Evolutionary conservation across 2,888 invertebrate species (phyloP).

Genomic region (Leptopilina myrica): DNA sequence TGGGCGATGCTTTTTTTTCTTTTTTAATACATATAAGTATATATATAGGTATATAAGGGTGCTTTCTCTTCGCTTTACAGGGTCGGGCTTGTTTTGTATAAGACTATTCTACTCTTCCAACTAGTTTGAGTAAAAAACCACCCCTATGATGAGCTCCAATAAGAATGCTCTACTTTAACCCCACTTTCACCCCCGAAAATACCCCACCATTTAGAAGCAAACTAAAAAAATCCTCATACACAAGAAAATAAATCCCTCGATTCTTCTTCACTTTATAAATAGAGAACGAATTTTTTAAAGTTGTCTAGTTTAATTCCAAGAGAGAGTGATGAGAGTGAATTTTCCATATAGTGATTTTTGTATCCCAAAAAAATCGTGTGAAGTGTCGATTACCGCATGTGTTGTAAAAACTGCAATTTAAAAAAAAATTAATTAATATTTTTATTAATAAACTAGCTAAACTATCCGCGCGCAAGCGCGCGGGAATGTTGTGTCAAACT

Average conservation of each 20-base stretch:
- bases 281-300: conserved; percentile 26
- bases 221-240: conserved; percentile 44
- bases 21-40: too few relatives aligned
- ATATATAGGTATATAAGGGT: conserved; percentile 49
- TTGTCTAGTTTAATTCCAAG: background rate
- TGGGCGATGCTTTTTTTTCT: conserved; percentile 62
- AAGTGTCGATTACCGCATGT: background rate
- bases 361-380: background rate
- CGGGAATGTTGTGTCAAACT: too few relatives aligned
- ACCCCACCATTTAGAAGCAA: conserved; percentile 49
- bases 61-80: conserved; percentile 50
- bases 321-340: background rate
- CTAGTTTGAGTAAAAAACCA: conserved; percentile 72
- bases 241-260: conserved; percentile 46
- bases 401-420: too few relatives aligned
- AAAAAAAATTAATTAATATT: too few relatives aligned
- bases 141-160: conserved; percentile 73
- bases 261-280: conserved; percentile 53
- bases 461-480: too few relatives aligned
- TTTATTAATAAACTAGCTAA: too few relatives aligned
- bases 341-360: background rate
- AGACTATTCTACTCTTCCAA: conserved; percentile 68
- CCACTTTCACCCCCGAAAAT: conserved; percentile 53
- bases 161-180: conserved; percentile 62
- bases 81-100: conserved; percentile 60